Conservation (phyloP, 2,888 invertebrate species). For the Heliothis peltigera region DNA sequence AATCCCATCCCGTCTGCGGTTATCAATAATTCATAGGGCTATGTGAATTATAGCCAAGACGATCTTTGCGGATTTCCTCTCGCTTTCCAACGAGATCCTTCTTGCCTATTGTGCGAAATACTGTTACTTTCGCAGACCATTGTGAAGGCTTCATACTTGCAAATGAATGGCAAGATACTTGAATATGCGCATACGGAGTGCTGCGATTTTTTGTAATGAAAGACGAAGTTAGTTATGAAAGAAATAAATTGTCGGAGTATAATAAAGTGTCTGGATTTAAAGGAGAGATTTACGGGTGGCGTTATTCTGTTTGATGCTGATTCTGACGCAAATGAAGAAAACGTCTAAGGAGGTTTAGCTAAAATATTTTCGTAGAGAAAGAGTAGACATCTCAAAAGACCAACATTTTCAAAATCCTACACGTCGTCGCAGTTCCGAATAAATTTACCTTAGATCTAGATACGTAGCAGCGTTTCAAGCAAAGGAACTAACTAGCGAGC, state of each 20-base stretch:
- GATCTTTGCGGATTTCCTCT: conserved; percentile 77
- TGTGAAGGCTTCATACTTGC: conserved; percentile 45
- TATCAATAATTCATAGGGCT: conserved; percentile 84
- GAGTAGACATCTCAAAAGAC: neutral
- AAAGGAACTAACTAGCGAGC: too few relatives aligned
- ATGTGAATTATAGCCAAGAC: conserved; percentile 78
- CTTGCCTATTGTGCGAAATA: conserved; percentile 54
- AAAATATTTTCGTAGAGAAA: neutral
- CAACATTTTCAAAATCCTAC: too few relatives aligned
- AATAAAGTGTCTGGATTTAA: neutral
- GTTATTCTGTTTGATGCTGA: conserved; percentile 9
- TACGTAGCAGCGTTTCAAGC: too few relatives aligned
- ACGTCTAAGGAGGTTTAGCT: too few relatives aligned
- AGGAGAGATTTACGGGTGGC: conserved; percentile 10
- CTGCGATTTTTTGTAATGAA: conserved; percentile 48
- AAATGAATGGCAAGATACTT: conserved; percentile 40
- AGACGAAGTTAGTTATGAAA: conserved; percentile 39
- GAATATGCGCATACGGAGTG: conserved; percentile 55
- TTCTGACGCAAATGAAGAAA: too few relatives aligned
- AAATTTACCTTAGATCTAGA: too few relatives aligned
- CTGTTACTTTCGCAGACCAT: conserved; percentile 48
- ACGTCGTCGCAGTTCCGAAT: too few relatives aligned
- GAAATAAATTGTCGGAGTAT: conserved; percentile 7
- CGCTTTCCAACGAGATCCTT: conserved; percentile 62
- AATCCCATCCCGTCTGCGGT: conserved; percentile 61